phyloP scores from a whole-genome alignment of 1,140 invertebrate genomes.

The Heliothis virescens region DNA sequence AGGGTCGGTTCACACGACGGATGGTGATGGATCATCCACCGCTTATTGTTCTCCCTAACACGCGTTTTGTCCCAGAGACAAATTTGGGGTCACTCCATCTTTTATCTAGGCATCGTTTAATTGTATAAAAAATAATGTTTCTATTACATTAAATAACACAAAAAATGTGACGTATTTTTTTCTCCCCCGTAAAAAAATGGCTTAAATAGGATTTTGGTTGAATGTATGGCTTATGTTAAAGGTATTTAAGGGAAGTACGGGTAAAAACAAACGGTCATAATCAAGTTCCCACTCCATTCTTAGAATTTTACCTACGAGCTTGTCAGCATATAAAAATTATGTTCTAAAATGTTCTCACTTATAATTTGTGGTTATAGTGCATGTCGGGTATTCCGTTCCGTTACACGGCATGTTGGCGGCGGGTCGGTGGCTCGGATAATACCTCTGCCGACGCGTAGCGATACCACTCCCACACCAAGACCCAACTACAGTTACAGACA shows the following conservation, averaged over 20 bases:
- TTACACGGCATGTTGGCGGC: conserved; percentile 75
- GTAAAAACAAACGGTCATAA: not conserved
- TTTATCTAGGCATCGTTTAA: conserved; percentile 57
- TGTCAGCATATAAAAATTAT: conserved; percentile 75
- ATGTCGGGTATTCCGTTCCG: conserved; percentile 83
- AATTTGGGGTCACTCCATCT: conserved; percentile 78
- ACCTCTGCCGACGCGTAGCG: conserved; percentile 53
- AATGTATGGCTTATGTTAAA: no score
- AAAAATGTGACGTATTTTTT: conserved; percentile 18
- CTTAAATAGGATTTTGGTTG: no score
- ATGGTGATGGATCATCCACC: conserved; percentile 81
- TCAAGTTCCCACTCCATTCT: not conserved
- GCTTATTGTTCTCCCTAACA: conserved; percentile 67
- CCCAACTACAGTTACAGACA: conserved; percentile 75
- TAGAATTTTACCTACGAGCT: conserved; percentile 47
- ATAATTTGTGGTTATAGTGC: conserved; percentile 85
- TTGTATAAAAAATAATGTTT: conserved; percentile 59
- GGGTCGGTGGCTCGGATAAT: conserved; percentile 76
- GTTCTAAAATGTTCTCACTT: conserved; percentile 85
- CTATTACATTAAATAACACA: conserved; percentile 21
- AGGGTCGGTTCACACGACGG: conserved; percentile 78
- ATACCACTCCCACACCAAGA: conserved; percentile 73
- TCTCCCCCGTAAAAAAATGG: not conserved
- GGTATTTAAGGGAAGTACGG: no score
- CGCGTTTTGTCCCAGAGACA: conserved; percentile 71